Evolutionary conservation across 1,140 invertebrate species (phyloP).

Genomic region (Anastatus disparis): DNA sequence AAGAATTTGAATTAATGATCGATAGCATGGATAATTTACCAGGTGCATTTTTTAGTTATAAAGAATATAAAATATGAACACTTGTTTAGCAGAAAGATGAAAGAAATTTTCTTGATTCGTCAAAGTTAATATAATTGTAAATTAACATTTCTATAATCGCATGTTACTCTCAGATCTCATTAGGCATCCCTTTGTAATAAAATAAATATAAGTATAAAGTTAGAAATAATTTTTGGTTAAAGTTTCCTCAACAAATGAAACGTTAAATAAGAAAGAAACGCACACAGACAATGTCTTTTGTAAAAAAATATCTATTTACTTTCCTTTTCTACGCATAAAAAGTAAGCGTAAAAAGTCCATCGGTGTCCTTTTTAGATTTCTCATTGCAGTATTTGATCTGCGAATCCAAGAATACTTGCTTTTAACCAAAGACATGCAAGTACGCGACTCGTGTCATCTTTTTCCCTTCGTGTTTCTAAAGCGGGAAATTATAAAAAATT

Average conservation of each 20-base stretch:
- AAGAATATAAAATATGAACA: not conserved
- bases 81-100: not conserved
- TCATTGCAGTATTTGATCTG: constrained; percentile 5
- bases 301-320: constrained; percentile 7
- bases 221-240: constrained; percentile 7
- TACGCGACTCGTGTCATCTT: no score
- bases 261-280: not conserved
- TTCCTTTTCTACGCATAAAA: not conserved
- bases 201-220: constrained; percentile 14
- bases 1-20: constrained; percentile 8
- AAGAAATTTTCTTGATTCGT: not conserved
- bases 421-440: not conserved
- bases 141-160: constrained; percentile 2
- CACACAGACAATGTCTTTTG: not conserved
- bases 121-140: not conserved
- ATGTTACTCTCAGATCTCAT: not conserved
- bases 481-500: not conserved
- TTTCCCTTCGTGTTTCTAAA: no score
- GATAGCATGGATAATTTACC: not conserved
- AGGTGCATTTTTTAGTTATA: constrained; percentile 6
- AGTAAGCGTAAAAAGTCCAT: not conserved
- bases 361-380: not conserved
- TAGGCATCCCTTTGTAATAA: not conserved
- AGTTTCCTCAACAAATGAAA: constrained; percentile 23
- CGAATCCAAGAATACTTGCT: not conserved